Conservation (phyloP, 2,113 vertebrate genomes). For the Lanius collurio region DNA sequence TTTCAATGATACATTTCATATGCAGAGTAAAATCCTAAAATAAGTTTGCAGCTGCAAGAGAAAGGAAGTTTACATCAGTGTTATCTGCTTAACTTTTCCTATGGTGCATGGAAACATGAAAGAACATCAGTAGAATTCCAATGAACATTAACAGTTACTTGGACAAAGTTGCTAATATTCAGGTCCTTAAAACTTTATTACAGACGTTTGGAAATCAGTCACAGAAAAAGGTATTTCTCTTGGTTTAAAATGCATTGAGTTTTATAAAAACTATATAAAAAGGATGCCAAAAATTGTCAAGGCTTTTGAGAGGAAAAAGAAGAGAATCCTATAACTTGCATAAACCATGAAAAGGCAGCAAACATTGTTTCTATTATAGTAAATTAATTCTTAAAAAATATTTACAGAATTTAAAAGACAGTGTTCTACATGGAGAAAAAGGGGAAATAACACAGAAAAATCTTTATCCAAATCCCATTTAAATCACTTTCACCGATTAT, state of each 20-base stretch:
- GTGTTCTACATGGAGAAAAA: not conserved
- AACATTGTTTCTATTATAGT: not conserved
- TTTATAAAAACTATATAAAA: not conserved
- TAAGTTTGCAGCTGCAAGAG: not conserved
- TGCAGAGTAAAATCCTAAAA: not conserved
- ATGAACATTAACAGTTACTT: not conserved
- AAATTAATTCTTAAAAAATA: not conserved
- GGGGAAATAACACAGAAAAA: not conserved
- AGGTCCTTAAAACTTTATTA: not conserved
- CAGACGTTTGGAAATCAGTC: not conserved
- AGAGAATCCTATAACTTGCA: not conserved
- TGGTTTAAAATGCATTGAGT: not conserved
- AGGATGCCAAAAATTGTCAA: not conserved
- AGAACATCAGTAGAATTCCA: not conserved
- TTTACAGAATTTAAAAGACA: not conserved
- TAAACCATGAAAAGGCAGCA: not conserved
- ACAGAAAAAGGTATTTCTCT: not conserved
- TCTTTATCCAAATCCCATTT: not conserved
- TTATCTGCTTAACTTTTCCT: not conserved
- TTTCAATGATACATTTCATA: not conserved
- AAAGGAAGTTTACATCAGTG: not conserved
- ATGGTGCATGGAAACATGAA: not conserved
- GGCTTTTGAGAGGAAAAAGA: not conserved
- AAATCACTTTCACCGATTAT: not conserved
- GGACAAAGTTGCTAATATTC: not conserved